Evolutionary conservation across 2,888 invertebrate species (phyloP), one percentile per base, ranked within the genome.

Genomic region (Conchocele bisecta): DNA sequence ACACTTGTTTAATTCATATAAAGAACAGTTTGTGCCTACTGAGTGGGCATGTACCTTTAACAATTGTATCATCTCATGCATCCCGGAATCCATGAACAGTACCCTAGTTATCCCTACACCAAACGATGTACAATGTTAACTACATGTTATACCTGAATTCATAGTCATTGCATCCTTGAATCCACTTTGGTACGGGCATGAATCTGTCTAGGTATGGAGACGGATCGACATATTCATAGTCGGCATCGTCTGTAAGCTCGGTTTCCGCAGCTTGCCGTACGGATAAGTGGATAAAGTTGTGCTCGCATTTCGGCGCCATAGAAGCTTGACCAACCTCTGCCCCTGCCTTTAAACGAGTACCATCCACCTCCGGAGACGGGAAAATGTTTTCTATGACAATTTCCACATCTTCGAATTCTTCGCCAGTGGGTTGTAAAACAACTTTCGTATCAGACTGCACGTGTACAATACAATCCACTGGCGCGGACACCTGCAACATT

Each of bases 161-260:
- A 44, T 75, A 56, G 26, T 83, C 83, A 28, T 82, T 83, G 48
- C 85, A 85, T 13, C 81, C 79, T 60, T 81, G 72, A 13, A 75
- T 68, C 79, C 83, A 83, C 31, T 74, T 66, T 15, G 85, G 81
- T 4, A 74, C 61, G 0, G 83, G 81, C 33, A 82, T 66, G 22
- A 79, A 39, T 41, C 75, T 58, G 28, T 83, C 81, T 3, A 83
- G 56, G 60, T 74, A 85, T 6, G 78, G 70, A 1, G 79, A 72
- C 1, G 85, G 85, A 51, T 85, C 85, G 6, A 82, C 74, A 44
- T 83, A 83, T 7, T 70, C 63, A 31, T 70, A 75, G 28, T 75
- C 75, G 13, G 50, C n/a, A n/a, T n/a, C 63, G 44, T 82, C 82
- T 4, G 66, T 17, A 5, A 35, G 53, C 22, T 59, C 54, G 6